Conservation (phyloP, 2,113 vertebrate genomes). For the Alethe castanea region DNA sequence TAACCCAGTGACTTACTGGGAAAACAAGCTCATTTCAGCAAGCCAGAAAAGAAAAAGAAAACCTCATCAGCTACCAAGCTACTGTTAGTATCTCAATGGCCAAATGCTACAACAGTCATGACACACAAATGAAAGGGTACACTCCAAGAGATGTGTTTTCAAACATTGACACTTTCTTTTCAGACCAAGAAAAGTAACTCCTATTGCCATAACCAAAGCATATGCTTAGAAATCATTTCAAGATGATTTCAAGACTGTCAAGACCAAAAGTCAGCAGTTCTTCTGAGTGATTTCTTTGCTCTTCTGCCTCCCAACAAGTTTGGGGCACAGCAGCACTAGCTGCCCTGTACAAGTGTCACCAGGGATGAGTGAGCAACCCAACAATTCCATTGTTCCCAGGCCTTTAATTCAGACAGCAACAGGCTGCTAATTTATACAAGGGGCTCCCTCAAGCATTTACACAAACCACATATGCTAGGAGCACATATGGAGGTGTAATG, state of each 20-base stretch:
- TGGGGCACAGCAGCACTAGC: not conserved
- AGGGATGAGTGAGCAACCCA: not conserved
- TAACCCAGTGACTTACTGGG: not conserved
- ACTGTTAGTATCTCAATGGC: not conserved
- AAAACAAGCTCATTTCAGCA: not conserved
- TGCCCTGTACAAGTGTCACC: not conserved
- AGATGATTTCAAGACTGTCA: too few species aligned
- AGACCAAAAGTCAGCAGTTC: not conserved
- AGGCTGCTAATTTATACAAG: not conserved
- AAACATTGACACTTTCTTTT: not conserved
- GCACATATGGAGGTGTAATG: not conserved
- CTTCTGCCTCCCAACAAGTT: not conserved
- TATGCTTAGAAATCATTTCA: not conserved
- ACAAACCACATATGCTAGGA: not conserved
- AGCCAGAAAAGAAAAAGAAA: not conserved
- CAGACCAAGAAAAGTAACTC: not conserved
- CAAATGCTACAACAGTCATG: not conserved
- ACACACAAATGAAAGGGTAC: not conserved
- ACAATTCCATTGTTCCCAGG: accelerated
- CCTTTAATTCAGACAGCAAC: not conserved
- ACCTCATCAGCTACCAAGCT: not conserved
- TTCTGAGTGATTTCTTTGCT: not conserved
- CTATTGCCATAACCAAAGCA: not conserved
- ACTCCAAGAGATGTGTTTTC: not conserved
- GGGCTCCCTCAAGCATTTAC: not conserved